Evolutionary conservation across 2,113 vertebrate genomes (phyloP).

Genomic region (Pithys albifrons): DNA sequence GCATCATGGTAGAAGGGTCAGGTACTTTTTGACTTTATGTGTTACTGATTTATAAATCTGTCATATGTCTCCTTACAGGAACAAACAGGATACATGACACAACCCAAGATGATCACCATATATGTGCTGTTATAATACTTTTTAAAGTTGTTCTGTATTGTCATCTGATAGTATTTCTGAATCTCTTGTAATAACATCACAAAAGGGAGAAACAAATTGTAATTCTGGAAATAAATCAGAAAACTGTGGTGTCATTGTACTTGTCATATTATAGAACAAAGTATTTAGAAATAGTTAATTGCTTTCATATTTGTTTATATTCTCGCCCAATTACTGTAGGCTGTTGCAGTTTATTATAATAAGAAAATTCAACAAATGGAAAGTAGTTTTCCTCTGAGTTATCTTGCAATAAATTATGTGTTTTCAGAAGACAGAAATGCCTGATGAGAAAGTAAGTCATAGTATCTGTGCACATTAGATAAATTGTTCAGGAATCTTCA

Average conservation of each 20-base stretch:
- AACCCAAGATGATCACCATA: background rate
- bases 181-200: background rate
- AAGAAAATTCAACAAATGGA: background rate
- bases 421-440: background rate
- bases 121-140: background rate
- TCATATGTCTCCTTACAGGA: background rate
- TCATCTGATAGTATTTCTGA: background rate
- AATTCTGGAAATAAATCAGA: background rate
- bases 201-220: background rate
- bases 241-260: background rate
- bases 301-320: background rate
- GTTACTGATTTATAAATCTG: background rate
- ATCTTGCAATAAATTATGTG: background rate
- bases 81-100: background rate
- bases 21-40: background rate
- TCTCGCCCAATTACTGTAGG: background rate
- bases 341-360: background rate
- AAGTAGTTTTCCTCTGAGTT: background rate
- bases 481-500: conserved; percentile 6
- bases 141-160: background rate
- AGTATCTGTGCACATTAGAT: background rate
- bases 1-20: background rate
- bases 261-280: background rate
- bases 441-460: conserved; percentile 1
- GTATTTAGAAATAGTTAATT: background rate